Evolutionary conservation across 2,888 invertebrate species (phyloP), one percentile per base, ranked within the genome.

Genomic region (Sericinus montela): DNA sequence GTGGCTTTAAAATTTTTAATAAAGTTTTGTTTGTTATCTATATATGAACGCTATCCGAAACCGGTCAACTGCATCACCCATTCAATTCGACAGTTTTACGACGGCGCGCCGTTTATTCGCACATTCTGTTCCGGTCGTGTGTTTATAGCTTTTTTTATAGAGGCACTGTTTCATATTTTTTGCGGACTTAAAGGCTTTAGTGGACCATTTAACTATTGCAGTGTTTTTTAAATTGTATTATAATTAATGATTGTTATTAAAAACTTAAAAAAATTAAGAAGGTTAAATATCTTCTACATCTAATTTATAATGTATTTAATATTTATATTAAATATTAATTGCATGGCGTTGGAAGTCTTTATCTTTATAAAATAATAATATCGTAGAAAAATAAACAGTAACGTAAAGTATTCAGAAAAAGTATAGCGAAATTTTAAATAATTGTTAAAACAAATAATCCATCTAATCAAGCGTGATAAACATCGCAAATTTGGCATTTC

Each of bases 131-230:
- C 58, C 66, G 63, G 76, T 80, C 77, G 74, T 72, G 71, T 75
- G 67, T 82, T 82, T 81, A 83, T 78, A 73, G 69, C 81, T 65
- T 75, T 85, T 83, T 85, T 86, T 83, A 83, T 79, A 67, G 72
- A 71, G 58, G 60, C 71, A 72, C 75, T 83, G 77, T 72, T 75
- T 82, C 82, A 84, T 82, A 79, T 75, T 83, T n/a, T 81, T 72
- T 72, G 62, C 64, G 58, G 74, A 69, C 63, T 74, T 73, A 75
- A 76, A 58, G 75, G 75, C 76, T 80, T 79, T 76, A 74, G 59
- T 61, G 67, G 61, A 61, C 65, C 57, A 56, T 65, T 65, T 69
- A 68, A 69, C 68, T 67, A 62, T 15, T 14, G 47, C 49, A 43
- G 51, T 32, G 45, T 38, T 55, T 35, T 47, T 52, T 53, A 52